Conservation (phyloP, 2,797 vertebrate species). For the Cottoperca gobio region DNA sequence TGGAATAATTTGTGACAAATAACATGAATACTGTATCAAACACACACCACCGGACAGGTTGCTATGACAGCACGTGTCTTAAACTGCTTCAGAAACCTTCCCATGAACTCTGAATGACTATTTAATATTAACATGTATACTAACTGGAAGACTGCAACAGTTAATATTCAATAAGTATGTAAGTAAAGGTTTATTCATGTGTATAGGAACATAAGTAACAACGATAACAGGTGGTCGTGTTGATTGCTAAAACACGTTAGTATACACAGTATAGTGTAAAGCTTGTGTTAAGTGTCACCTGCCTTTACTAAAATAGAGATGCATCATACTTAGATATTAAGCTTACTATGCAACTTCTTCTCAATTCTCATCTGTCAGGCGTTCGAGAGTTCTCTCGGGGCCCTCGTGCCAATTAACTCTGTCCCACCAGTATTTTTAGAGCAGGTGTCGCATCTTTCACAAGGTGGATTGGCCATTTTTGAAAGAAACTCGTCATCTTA, state of each 20-base stretch:
- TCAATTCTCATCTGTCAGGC: neutral
- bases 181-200: neutral
- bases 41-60: neutral
- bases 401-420: neutral
- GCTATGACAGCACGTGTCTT: neutral
- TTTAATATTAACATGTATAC: too few relatives aligned
- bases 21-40: neutral
- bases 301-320: neutral
- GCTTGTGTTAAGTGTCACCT: neutral
- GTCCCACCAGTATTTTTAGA: constrained; percentile 11
- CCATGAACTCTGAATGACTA: neutral
- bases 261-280: neutral
- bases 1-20: neutral
- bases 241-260: neutral
- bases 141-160: neutral
- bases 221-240: neutral
- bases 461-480: constrained; percentile 6
- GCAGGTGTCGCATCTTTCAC: neutral
- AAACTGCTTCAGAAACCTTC: neutral
- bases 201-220: neutral
- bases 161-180: neutral
- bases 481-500: constrained; percentile 28
- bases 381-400: neutral
- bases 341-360: neutral
- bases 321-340: neutral